Evolutionary conservation across 35 echinoderm and acorn worm genomes (phyloP).

Genomic region (Apostichopus parvimensis): DNA sequence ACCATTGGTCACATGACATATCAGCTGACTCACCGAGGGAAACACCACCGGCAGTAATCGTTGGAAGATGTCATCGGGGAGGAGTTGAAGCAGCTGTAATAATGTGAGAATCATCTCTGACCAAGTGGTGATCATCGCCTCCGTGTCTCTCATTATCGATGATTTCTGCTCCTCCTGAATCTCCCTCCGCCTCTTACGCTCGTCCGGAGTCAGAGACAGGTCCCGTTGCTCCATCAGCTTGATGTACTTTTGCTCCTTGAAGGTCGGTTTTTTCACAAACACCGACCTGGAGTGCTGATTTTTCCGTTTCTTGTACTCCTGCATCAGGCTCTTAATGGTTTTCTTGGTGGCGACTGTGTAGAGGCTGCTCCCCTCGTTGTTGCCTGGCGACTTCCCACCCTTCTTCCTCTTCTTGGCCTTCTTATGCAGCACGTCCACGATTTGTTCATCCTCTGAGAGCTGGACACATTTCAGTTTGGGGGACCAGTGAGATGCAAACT

Average conservation of each 20-base stretch:
- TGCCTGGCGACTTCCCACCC: background rate
- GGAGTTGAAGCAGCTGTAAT: constrained; percentile 85
- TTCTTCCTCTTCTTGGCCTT: constrained; percentile 45
- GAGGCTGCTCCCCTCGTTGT: constrained; percentile 58
- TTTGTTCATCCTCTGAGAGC: constrained; percentile 47
- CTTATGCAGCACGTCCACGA: constrained; percentile 73
- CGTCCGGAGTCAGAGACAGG: constrained; percentile 54
- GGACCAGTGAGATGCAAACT: constrained; percentile 92
- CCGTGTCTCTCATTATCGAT: constrained; percentile 71
- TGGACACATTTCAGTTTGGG: constrained; percentile 83
- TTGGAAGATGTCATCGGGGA: constrained; percentile 77
- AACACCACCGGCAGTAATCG: constrained; percentile 83
- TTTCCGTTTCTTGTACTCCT: constrained; percentile 98
- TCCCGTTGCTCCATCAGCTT: constrained; percentile 62
- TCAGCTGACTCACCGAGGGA: constrained; percentile 81
- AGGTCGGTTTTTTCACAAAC: constrained; percentile 95
- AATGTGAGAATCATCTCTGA: constrained; percentile 92
- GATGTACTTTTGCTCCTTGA: constrained; percentile 92
- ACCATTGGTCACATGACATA: constrained; percentile 84
- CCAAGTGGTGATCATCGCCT: constrained; percentile 90
- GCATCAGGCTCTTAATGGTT: constrained; percentile 99
- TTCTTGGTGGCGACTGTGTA: constrained; percentile 92
- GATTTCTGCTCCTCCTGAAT: constrained; percentile 85
- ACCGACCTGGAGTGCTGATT: constrained; percentile 89
- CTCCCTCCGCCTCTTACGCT: constrained; percentile 75